Conservation (phyloP, 2,797 vertebrate species). For the Tapirus indicus region DNA sequence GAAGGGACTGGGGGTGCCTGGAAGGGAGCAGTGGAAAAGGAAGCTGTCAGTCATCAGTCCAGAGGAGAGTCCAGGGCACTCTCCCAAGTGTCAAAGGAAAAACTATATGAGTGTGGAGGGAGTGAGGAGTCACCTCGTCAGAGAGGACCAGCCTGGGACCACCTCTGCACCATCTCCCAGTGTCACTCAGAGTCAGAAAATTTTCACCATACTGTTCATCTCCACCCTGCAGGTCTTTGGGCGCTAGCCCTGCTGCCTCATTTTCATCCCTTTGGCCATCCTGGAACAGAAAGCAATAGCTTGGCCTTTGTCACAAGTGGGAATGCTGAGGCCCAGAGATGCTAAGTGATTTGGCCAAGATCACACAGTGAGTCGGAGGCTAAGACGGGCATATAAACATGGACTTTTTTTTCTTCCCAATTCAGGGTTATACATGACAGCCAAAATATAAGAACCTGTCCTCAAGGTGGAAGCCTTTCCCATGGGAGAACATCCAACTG, state of each 20-base stretch:
- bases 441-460: background rate
- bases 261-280: background rate
- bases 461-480: background rate
- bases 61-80: slow-evolving; percentile 68
- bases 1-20: background rate
- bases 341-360: background rate
- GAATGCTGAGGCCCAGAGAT: slow-evolving; percentile 30
- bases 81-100: slow-evolving; percentile 83
- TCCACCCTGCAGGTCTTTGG: background rate
- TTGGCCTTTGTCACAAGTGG: background rate
- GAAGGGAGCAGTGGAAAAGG: slow-evolving; percentile 56
- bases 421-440: background rate
- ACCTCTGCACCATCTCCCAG: slow-evolving; percentile 7
- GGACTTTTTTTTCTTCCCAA: background rate
- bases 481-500: background rate
- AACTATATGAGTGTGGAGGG: background rate
- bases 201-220: background rate
- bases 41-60: slow-evolving; percentile 81
- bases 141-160: background rate
- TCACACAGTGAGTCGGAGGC: background rate
- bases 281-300: background rate
- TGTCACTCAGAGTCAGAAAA: background rate
- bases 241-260: background rate
- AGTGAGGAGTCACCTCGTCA: background rate
- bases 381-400: background rate